Percentiles rank a stretch among this genome's conserved stretches.
Evolutionary conservation across 2,797 vertebrate genomes (phyloP).

Genomic region (Dallia pectoralis): DNA sequence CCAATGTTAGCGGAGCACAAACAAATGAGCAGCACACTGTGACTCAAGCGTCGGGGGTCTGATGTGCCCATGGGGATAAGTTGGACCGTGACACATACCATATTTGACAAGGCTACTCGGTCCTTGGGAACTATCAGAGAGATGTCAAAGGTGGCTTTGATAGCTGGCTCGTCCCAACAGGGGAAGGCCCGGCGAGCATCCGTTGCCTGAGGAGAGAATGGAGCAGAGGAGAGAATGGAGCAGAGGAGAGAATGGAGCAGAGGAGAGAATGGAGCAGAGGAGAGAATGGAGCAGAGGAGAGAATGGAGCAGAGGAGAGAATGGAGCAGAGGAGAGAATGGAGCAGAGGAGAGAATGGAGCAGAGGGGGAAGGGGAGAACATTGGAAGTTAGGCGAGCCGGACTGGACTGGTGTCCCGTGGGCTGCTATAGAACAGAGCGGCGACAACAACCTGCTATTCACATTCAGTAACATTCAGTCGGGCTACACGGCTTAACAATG

Average conservation of each 20-base stretch:
- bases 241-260: too few relatives aligned
- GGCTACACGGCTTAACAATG: background rate
- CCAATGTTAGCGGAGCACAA: constrained; percentile 15
- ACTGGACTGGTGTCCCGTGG: background rate
- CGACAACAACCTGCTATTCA: background rate
- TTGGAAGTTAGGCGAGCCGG: background rate
- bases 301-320: too few relatives aligned
- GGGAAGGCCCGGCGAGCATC: constrained; percentile 97
- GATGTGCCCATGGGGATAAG: constrained; percentile 28
- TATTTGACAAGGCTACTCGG: constrained; percentile 97
- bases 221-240: background rate
- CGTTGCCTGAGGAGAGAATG: constrained; percentile 79
- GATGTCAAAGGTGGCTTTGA: constrained; percentile 99
- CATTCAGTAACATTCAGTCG: background rate
- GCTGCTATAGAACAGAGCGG: background rate
- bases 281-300: too few relatives aligned
- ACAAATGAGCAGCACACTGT: constrained; percentile 25
- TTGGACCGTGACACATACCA: constrained; percentile 77
- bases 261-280: too few relatives aligned
- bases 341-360: constrained; percentile 8
- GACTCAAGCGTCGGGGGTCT: constrained; percentile 37
- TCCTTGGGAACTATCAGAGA: constrained; percentile 95
- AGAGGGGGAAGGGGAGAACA: background rate
- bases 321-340: too few relatives aligned
- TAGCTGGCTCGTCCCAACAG: constrained; percentile 98